Evolutionary conservation across 92 coral and sea anemone species (phyloP).

Genomic region (Epizoanthus illoricatus): DNA sequence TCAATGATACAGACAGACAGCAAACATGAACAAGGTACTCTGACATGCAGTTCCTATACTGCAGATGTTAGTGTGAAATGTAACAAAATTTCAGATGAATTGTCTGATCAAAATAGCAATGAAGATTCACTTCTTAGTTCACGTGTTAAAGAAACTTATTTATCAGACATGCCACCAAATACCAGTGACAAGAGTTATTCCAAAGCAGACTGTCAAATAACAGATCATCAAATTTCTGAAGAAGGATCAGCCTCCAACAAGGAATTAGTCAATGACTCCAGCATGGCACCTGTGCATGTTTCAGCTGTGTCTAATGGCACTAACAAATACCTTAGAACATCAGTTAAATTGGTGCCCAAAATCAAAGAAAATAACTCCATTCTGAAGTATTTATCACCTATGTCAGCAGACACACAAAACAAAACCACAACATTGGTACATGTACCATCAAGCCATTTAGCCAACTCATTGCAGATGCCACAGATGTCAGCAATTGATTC

Average conservation of each 20-base stretch:
- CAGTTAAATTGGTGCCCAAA: neutral
- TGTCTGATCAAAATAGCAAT: neutral
- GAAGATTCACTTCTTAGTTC: neutral
- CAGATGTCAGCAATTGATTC: neutral
- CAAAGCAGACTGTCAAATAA: neutral
- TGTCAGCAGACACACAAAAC: constrained; percentile 1
- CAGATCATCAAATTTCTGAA: neutral
- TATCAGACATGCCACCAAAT: neutral
- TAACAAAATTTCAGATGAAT: neutral
- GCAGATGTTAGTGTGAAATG: neutral
- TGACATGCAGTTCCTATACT: neutral
- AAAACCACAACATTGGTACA: neutral
- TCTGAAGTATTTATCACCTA: neutral
- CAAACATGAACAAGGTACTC: neutral
- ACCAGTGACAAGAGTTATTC: neutral
- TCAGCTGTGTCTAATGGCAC: neutral
- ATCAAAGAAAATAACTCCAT: neutral
- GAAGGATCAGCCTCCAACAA: neutral
- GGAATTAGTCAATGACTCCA: neutral
- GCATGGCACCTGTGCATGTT: neutral
- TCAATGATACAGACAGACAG: neutral
- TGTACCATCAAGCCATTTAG: neutral
- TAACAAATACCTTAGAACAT: too few species aligned
- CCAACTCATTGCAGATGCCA: neutral
- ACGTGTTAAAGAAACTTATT: neutral